Evolutionary conservation across 1,140 invertebrate genomes (phyloP).

Genomic region (Agraylea sexmaculata): DNA sequence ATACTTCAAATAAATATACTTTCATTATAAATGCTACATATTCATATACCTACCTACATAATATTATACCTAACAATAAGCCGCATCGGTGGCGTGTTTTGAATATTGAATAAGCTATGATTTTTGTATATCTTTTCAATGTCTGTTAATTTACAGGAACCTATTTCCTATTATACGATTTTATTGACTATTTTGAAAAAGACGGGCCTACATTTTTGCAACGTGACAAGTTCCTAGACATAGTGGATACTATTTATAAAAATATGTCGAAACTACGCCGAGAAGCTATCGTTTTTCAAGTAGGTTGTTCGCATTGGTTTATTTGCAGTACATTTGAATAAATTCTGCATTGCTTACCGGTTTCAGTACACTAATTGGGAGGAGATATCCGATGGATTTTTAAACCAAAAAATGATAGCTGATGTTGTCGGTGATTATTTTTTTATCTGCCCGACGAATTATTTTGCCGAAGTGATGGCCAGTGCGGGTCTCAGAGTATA

Average conservation of each 20-base stretch:
- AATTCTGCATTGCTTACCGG: no score
- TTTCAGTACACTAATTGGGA: conserved; percentile 88
- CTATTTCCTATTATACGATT: conserved; percentile 84
- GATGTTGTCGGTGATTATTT: conserved; percentile 87
- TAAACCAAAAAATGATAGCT: conserved; percentile 75
- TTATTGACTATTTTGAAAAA: conserved; percentile 80
- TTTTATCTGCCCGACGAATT: conserved; percentile 86
- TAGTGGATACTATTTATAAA: conserved; percentile 79
- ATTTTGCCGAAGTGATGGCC: conserved; percentile 75
- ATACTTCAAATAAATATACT: no score
- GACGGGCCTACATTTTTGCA: conserved; percentile 67
- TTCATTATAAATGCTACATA: no score
- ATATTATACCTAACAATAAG: no score
- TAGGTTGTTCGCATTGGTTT: no score
- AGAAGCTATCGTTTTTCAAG: conserved; percentile 85
- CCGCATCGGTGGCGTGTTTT: no score
- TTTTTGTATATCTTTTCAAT: no score
- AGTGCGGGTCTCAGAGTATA: conserved; percentile 72
- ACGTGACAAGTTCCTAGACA: conserved; percentile 72
- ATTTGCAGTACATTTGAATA: no score
- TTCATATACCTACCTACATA: no score
- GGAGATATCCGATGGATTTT: conserved; percentile 62
- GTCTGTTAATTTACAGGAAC: conserved; percentile 57
- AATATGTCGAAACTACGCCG: conserved; percentile 68
- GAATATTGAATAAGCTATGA: no score